These are phyloP conservation scores for Platysternon megacephalum DNA, from an alignment of 2,113 vertebrate genomes.

Conservation along the genomic window DNA sequence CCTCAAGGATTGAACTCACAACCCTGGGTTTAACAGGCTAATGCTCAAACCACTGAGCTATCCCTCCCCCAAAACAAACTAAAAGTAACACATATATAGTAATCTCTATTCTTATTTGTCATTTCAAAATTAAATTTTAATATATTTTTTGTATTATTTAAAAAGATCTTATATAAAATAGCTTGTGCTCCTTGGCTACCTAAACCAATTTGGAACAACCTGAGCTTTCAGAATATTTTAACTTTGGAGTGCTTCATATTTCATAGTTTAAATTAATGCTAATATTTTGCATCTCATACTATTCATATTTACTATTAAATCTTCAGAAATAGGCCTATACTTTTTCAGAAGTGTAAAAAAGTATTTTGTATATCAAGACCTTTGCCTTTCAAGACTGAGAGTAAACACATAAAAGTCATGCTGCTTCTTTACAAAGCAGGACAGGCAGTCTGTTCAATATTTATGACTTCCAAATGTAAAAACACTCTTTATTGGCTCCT, in stretches of 20 bases:
- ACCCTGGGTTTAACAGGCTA: too few species aligned
- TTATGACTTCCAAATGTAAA: conserved; percentile 63
- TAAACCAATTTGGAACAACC: background rate
- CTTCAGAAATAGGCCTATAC: conserved; percentile 1
- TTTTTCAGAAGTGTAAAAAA: conserved; percentile 35
- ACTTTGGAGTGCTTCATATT: conserved; percentile 17
- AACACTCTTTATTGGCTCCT: conserved; percentile 60
- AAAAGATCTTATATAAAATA: conserved; percentile 36
- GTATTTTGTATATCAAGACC: conserved; percentile 45
- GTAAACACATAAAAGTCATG: background rate
- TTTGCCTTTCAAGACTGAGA: conserved; percentile 32
- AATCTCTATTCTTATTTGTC: background rate
- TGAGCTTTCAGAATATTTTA: conserved; percentile 36
- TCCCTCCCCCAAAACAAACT: too few species aligned
- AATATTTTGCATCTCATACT: conserved; percentile 27
- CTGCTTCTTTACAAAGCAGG: background rate
- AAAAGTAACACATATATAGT: background rate
- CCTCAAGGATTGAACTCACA: too few species aligned
- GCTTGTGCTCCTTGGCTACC: background rate
- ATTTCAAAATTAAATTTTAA: conserved; percentile 37
- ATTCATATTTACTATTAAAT: conserved; percentile 60
- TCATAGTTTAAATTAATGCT: conserved; percentile 45
- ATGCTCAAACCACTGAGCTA: too few species aligned
- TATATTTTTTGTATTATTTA: background rate
- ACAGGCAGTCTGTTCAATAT: conserved; percentile 61